A percentile compares a stretch with the other conserved stretches of the same genome.
phyloP scores from a whole-genome alignment of 2,888 invertebrate species.

The Orchestes rusci region DNA sequence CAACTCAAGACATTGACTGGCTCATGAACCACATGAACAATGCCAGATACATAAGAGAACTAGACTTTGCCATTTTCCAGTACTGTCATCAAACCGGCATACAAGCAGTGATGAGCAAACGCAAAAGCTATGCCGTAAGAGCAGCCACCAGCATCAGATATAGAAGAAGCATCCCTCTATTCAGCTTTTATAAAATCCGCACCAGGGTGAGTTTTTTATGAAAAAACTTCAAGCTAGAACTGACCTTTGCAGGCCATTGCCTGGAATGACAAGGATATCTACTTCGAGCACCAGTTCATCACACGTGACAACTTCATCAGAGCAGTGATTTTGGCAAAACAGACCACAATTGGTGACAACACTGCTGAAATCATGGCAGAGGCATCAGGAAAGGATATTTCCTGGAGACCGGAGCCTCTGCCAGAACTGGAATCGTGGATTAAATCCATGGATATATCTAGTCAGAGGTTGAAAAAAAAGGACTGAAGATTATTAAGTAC shows the following conservation, averaged over 20 bases:
- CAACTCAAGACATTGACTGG: conserved; percentile 82
- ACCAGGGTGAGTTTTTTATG: conserved; percentile 58
- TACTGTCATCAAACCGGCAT: conserved; percentile 77
- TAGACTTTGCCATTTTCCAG: conserved; percentile 83
- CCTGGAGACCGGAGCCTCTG: conserved; percentile 54
- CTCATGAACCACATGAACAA: conserved; percentile 89
- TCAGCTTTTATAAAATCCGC: conserved; percentile 64
- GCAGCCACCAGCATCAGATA: conserved; percentile 78
- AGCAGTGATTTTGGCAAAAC: conserved; percentile 52
- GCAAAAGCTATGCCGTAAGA: too few relatives aligned
- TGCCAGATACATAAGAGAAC: conserved; percentile 75
- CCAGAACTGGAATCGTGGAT: conserved; percentile 62
- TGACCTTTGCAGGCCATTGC: conserved; percentile 69
- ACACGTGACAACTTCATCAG: conserved; percentile 71
- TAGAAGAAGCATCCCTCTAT: conserved; percentile 68
- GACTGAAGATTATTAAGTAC: too few relatives aligned
- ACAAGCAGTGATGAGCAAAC: too few relatives aligned
- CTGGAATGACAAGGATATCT: conserved; percentile 79
- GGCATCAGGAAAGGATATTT: conserved; percentile 45
- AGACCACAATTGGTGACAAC: conserved; percentile 52
- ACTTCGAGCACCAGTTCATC: conserved; percentile 76
- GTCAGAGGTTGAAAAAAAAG: conserved; percentile 51
- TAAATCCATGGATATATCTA: conserved; percentile 64
- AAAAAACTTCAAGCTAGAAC: neutral
- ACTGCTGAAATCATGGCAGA: conserved; percentile 53